Evolutionary conservation across 2,797 vertebrate genomes (phyloP).

Genomic region (Macropodus opercularis): DNA sequence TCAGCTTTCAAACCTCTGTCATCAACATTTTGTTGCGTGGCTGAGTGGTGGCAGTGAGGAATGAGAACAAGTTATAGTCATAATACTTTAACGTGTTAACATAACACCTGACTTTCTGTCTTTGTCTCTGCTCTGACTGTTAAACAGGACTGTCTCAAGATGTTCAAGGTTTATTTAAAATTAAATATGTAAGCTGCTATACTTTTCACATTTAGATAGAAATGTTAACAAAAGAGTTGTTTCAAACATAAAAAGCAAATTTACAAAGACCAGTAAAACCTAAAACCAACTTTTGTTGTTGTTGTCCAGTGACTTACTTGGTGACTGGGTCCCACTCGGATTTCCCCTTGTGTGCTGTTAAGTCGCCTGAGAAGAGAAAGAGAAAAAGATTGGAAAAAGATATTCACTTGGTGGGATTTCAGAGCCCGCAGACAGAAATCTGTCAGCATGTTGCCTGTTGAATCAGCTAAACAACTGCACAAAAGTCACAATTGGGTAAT

Average conservation of each 20-base stretch:
- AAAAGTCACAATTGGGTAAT: constrained; percentile 12
- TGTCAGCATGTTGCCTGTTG: constrained; percentile 1
- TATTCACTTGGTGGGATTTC: constrained; percentile 36
- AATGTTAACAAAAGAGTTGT: too few species aligned
- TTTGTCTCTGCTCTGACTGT: not conserved
- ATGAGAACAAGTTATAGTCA: constrained; percentile 41
- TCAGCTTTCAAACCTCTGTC: constrained; percentile 70
- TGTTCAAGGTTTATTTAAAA: not conserved
- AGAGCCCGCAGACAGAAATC: constrained; percentile 20
- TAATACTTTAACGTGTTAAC: constrained; percentile 38
- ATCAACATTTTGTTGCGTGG: constrained; percentile 44
- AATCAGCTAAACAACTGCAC: constrained; percentile 16
- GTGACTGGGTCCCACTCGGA: constrained; percentile 98
- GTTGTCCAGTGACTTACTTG: constrained; percentile 84
- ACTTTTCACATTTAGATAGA: too few species aligned
- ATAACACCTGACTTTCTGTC: constrained; percentile 24
- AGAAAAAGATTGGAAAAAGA: constrained; percentile 53
- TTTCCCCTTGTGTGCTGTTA: constrained; percentile 99
- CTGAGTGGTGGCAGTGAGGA: constrained; percentile 25
- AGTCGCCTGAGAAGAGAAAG: constrained; percentile 88
- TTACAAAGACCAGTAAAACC: too few species aligned
- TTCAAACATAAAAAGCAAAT: too few species aligned
- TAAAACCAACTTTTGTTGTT: not conserved
- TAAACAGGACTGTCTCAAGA: not conserved
- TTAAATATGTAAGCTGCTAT: too few species aligned